Conservation (phyloP, 1,140 invertebrate species). For the Stegodyphus dumicola region DNA sequence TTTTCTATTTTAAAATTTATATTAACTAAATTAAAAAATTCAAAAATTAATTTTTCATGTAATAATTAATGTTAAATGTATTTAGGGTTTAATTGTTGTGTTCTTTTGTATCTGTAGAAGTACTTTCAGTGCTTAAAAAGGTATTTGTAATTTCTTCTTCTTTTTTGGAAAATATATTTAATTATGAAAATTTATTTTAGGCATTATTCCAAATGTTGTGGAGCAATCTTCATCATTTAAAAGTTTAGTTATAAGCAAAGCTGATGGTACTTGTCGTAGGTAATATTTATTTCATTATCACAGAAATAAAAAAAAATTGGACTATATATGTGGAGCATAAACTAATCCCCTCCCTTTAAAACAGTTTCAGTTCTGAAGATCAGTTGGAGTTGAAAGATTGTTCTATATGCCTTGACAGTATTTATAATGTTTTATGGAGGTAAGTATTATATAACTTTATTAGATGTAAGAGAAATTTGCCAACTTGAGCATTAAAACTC, state of each 20-base stretch:
- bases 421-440: constrained; percentile 74
- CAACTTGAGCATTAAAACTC: too few relatives aligned
- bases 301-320: too few relatives aligned
- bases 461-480: too few relatives aligned
- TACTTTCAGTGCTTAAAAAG: too few relatives aligned
- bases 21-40: too few relatives aligned
- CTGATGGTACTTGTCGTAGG: constrained; percentile 81
- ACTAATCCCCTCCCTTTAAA: not conserved
- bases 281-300: not conserved
- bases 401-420: constrained; percentile 86
- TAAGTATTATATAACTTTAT: constrained; percentile 62
- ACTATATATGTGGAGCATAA: too few relatives aligned
- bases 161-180: not conserved
- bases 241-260: constrained; percentile 84
- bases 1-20: too few relatives aligned
- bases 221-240: constrained; percentile 75
- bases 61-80: too few relatives aligned
- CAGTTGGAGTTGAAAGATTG: constrained; percentile 83
- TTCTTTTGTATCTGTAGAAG: too few relatives aligned
- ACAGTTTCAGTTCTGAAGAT: constrained; percentile 79
- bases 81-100: too few relatives aligned
- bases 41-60: too few relatives aligned
- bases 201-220: constrained; percentile 68
- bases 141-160: not conserved
- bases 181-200: constrained; percentile 46